phyloP scores from a whole-genome alignment of 2,797 vertebrate species.

The Typhlichthys eigenmanni region DNA sequence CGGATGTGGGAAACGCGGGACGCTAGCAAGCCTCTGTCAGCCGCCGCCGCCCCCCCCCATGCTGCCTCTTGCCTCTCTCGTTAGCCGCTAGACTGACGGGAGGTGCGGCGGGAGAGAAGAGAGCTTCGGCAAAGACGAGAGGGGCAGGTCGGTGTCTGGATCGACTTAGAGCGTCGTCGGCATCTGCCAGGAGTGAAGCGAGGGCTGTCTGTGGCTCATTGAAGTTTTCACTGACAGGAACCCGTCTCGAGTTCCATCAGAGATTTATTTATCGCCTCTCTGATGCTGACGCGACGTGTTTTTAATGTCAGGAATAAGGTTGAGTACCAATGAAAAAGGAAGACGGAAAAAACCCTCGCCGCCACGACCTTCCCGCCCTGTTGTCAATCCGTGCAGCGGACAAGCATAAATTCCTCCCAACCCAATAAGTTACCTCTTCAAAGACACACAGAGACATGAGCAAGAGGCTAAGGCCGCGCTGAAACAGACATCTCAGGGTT shows the following conservation, averaged over 20 bases:
- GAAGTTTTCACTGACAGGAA: constrained; percentile 78
- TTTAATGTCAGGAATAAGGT: constrained; percentile 75
- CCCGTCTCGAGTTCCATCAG: constrained; percentile 72
- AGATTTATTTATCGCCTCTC: constrained; percentile 78
- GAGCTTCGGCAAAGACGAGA: constrained; percentile 58
- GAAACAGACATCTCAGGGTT: constrained; percentile 73
- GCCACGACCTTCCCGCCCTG: constrained; percentile 59
- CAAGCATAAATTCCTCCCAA: constrained; percentile 66
- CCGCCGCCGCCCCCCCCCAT: neutral
- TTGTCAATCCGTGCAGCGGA: constrained; percentile 73
- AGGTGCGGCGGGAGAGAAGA: constrained; percentile 50
- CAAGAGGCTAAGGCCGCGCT: constrained; percentile 52
- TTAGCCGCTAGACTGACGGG: constrained; percentile 44
- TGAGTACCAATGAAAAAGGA: constrained; percentile 61
- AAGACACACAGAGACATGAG: constrained; percentile 63
- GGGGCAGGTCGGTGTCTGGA: constrained; percentile 70
- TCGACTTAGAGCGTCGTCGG: constrained; percentile 79
- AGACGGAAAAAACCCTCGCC: constrained; percentile 28
- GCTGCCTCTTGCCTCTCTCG: constrained; percentile 32
- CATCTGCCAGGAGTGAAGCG: constrained; percentile 61
- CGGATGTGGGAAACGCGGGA: constrained; percentile 25
- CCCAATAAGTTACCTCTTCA: constrained; percentile 76
- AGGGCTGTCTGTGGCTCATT: constrained; percentile 70
- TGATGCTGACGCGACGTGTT: constrained; percentile 72
- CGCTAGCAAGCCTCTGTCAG: constrained; percentile 45